A percentile compares a stretch with the other conserved stretches of the same genome.
These are phyloP conservation scores for Lordiphosa fenestrarum DNA, from an alignment of 2,888 invertebrate genomes.

Conservation along the genomic window DNA sequence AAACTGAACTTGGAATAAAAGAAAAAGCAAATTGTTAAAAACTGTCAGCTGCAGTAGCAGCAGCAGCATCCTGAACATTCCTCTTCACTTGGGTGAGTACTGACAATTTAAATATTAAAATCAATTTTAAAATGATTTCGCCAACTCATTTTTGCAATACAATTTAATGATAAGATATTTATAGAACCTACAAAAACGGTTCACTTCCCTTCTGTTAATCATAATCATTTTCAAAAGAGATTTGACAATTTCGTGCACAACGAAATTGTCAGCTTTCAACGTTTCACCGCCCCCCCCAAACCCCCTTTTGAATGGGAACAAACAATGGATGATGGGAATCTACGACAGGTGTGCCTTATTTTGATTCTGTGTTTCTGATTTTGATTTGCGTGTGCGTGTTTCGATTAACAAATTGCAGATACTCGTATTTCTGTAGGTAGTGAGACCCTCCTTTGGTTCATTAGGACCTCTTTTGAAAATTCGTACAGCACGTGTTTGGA, in stretches of 20 bases:
- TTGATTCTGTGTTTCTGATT: conserved; percentile 29
- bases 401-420: conserved; percentile 49
- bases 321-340: conserved; percentile 32
- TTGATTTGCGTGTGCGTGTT: conserved; percentile 55
- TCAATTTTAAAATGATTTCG: not conserved
- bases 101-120: not conserved
- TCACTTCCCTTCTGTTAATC: too few species aligned
- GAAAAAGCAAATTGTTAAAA: conserved; percentile 15
- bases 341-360: conserved; percentile 48
- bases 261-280: too few species aligned
- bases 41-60: conserved; percentile 31
- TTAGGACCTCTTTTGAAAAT: conserved; percentile 33
- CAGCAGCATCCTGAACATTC: not conserved
- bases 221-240: too few species aligned
- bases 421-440: conserved; percentile 27
- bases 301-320: conserved; percentile 10
- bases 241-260: too few species aligned
- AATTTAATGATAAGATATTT: too few species aligned
- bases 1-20: conserved; percentile 6
- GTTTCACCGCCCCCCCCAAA: not conserved
- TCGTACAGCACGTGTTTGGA: conserved; percentile 16
- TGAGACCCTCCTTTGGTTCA: conserved; percentile 13
- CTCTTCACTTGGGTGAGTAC: conserved; percentile 21
- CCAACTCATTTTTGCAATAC: not conserved
- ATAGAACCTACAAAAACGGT: too few species aligned